Evolutionary conservation across 2,797 vertebrate species (phyloP), one percentile per base, ranked within the genome.

Genomic region (Arnoldichthys spilopterus): DNA sequence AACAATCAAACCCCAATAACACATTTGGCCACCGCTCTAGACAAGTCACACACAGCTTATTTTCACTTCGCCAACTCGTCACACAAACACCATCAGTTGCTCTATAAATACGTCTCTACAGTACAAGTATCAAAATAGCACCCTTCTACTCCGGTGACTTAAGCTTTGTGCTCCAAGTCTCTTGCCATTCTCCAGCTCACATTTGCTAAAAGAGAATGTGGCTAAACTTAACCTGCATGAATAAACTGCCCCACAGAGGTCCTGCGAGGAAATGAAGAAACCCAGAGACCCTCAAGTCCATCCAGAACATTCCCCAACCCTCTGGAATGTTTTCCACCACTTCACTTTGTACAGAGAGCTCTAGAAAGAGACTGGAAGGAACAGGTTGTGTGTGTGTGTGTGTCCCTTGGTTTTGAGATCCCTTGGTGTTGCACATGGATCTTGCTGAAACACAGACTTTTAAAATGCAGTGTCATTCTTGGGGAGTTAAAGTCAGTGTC

Each of bases 101-200:
- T 76, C 79, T 85, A 85, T 80, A 79, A 85, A 85, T 82, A 83
- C n/a, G 56, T 43, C 28, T 37, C 58, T 81, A 62, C 49, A 72
- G 64, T 47, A 49, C 45, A 30, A n/a, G 51, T 3, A 76, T 85
- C 22, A 66, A 78, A 85, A 83, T 83, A 83, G 76, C 74, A 61
- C 34, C 54, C 43, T 67, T 22, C 34, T 74, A 58, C 56, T 59
- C 22, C 45, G 7, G 18, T 13, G n/a, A 37, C 43, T 76, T 45
- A 76, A 73, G 51, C 54, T 64, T 15, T 45, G 49, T 22, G 26
- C 77, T 30, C 30, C 13, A 8, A n/a, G 66, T 67, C 30, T 67
- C 62, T 40, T 37, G 51, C 32, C 40, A 69, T 74, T 61, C 69
- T 74, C 53, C 80, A 74, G 47, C 51, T 74, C 28, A 13, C 32